phyloP scores from a whole-genome alignment of 2,113 vertebrate genomes.

The Pseudopodoces humilis region DNA sequence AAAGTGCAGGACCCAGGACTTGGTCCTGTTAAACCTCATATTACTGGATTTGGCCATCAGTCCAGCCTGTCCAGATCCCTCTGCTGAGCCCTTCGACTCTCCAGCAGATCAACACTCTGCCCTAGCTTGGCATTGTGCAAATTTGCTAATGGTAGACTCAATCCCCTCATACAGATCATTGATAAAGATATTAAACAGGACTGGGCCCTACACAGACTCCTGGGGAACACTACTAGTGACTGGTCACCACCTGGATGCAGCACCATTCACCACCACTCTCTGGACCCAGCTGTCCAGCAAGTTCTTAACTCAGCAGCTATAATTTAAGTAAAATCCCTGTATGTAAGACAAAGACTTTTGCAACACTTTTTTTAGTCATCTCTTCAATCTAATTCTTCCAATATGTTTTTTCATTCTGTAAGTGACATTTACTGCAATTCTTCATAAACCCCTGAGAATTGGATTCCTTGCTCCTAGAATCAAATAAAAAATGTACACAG shows the following conservation, averaged over 20 bases:
- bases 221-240: not conserved
- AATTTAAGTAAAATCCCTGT: not conserved
- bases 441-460: slow-evolving; percentile 51
- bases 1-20: not conserved
- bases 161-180: not conserved
- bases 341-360: slow-evolving; percentile 15
- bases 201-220: not conserved
- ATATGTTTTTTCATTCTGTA: slow-evolving; percentile 37
- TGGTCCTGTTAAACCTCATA: not conserved
- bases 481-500: slow-evolving; percentile 53
- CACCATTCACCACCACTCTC: not conserved
- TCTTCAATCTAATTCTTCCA: slow-evolving; percentile 20
- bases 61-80: not conserved
- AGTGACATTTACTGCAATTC: slow-evolving; percentile 59
- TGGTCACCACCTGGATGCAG: not conserved
- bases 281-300: not conserved
- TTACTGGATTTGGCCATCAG: not conserved
- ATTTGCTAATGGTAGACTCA: not conserved
- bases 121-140: not conserved
- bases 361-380: not conserved
- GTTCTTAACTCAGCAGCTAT: not conserved
- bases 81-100: not conserved
- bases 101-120: not conserved
- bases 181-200: not conserved
- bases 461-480: slow-evolving; percentile 49